Evolutionary conservation across 1,140 invertebrate genomes (phyloP).

Genomic region (Dreissena polymorpha): DNA sequence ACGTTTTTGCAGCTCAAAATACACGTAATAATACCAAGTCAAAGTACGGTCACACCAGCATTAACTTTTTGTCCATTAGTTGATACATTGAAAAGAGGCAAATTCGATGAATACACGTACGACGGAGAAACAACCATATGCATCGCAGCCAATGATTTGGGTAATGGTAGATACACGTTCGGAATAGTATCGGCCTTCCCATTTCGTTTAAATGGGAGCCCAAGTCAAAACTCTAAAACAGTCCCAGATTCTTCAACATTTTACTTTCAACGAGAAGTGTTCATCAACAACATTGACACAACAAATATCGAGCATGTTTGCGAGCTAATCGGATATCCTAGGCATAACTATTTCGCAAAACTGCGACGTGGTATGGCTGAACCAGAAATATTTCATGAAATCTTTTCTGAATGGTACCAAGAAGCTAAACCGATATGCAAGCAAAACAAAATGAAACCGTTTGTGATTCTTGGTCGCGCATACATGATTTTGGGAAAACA

Average conservation of each 20-base stretch:
- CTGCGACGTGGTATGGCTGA: neutral
- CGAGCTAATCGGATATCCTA: slow-evolving; percentile 14
- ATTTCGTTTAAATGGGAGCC: neutral
- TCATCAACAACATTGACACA: neutral
- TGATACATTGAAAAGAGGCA: neutral
- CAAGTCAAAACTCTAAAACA: no score
- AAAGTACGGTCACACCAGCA: neutral
- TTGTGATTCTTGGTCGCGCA: neutral
- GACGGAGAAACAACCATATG: neutral
- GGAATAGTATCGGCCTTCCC: neutral
- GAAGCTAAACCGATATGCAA: neutral
- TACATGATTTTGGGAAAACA: neutral
- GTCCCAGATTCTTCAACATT: neutral
- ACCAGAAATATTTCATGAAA: neutral
- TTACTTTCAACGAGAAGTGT: neutral
- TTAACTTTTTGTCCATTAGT: slow-evolving; percentile 6
- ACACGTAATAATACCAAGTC: neutral
- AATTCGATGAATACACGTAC: neutral
- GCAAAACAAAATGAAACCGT: neutral
- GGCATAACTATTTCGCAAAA: slow-evolving; percentile 1
- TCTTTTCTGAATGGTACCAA: slow-evolving; percentile 10
- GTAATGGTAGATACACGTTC: neutral
- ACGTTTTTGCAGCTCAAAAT: slow-evolving; percentile 14
- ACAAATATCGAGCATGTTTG: neutral
- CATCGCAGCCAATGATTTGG: slow-evolving; percentile 2